Evolutionary conservation across 2,888 invertebrate genomes (phyloP).

Genomic region (Oscheius myriophilus): DNA sequence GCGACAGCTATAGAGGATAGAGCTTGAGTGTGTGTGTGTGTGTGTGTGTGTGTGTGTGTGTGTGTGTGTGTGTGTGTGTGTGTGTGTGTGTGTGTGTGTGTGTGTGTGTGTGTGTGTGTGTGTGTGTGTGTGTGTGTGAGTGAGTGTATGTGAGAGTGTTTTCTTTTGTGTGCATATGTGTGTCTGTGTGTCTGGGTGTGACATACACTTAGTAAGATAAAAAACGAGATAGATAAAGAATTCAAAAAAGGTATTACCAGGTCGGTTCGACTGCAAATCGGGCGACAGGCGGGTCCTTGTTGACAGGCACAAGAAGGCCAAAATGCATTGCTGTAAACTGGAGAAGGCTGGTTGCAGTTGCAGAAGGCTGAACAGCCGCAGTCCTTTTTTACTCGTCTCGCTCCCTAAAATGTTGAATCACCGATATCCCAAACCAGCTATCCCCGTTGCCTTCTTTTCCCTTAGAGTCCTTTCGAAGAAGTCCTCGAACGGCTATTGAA

Average conservation of each 20-base stretch:
- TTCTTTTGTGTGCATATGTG: no score
- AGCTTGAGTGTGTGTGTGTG: no score
- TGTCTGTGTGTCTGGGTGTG: no score
- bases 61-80: no score
- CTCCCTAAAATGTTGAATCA: constrained; percentile 32
- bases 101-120: no score
- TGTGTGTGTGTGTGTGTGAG: no score
- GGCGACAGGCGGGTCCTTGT: constrained; percentile 47
- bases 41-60: no score
- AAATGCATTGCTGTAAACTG: constrained; percentile 22
- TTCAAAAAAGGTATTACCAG: constrained; percentile 39
- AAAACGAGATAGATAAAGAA: not conserved
- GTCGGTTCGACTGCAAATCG: constrained; percentile 44
- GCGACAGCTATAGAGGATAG: no score
- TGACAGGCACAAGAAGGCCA: constrained; percentile 45
- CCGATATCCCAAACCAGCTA: no score
- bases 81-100: no score
- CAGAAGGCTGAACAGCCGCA: constrained; percentile 53
- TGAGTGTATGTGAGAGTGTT: no score
- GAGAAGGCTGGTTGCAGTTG: constrained; percentile 47
- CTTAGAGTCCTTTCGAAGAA: not conserved
- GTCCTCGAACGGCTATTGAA: constrained; percentile 18
- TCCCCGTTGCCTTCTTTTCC: not conserved
- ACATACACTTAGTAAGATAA: no score
- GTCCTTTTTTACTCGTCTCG: constrained; percentile 44